Conservation (phyloP, 1,140 invertebrate genomes). For the Drosophila funebris region DNA sequence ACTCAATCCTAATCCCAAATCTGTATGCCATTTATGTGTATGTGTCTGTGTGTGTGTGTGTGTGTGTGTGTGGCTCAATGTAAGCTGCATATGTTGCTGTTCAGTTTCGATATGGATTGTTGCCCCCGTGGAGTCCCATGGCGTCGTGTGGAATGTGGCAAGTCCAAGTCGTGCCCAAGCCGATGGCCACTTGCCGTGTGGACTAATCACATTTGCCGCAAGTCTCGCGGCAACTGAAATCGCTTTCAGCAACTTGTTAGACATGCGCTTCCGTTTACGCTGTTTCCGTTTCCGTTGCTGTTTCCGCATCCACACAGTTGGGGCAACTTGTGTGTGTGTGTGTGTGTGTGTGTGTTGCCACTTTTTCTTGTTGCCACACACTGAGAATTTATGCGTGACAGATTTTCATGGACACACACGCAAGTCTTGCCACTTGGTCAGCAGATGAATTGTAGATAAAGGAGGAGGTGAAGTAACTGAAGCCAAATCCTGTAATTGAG, state of each 20-base stretch:
- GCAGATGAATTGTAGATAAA: background rate
- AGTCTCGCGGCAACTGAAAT: conserved; percentile 29
- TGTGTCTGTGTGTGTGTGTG: background rate
- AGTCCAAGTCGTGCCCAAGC: background rate
- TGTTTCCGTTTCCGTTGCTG: conserved; percentile 70
- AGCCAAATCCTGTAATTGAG: no score
- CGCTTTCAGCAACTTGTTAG: conserved; percentile 73
- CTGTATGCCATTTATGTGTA: conserved; percentile 13
- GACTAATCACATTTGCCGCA: conserved; percentile 44
- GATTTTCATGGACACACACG: conserved; percentile 75
- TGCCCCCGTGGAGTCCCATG: background rate
- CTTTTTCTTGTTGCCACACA: conserved; percentile 14
- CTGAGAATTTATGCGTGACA: conserved; percentile 70
- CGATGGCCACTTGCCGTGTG: conserved; percentile 43
- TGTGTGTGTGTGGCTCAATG: conserved; percentile 3
- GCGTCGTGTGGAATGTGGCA: background rate
- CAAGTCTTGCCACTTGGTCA: conserved; percentile 6
- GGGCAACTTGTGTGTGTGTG: conserved; percentile 24
- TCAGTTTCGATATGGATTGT: background rate
- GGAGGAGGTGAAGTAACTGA: no score
- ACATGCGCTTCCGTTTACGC: conserved; percentile 73
- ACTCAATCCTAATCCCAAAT: conserved; percentile 21
- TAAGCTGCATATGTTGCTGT: conserved; percentile 11
- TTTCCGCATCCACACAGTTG: conserved; percentile 44
- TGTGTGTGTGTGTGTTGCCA: background rate